Conservation (phyloP, 2,888 invertebrate species). For the Ochropacha duplaris region DNA sequence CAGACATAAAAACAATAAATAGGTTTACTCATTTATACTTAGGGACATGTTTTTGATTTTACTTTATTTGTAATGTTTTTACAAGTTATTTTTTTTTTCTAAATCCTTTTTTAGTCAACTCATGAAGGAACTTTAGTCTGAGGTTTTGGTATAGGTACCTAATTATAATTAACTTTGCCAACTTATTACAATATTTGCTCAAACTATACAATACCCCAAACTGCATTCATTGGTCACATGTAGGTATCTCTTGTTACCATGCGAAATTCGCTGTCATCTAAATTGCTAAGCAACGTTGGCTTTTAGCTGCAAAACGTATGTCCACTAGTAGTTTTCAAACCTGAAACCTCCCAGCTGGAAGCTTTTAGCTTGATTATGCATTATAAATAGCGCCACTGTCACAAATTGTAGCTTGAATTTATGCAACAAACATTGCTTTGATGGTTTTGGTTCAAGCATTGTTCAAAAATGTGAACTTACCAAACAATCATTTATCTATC, state of each 20-base stretch:
- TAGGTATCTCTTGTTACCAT: constrained; percentile 17
- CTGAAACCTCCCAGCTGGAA: constrained; percentile 34
- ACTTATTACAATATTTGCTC: too few relatives aligned
- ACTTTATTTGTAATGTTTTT: too few relatives aligned
- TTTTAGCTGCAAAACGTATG: constrained; percentile 34
- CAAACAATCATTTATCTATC: not conserved
- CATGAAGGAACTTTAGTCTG: too few relatives aligned
- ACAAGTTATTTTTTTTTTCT: too few relatives aligned
- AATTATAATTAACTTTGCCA: too few relatives aligned
- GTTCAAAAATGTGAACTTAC: not conserved
- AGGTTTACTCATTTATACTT: too few relatives aligned
- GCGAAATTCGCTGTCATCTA: constrained; percentile 24
- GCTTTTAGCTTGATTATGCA: constrained; percentile 57
- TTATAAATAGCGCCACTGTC: constrained; percentile 33
- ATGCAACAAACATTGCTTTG: not conserved
- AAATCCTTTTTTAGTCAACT: too few relatives aligned
- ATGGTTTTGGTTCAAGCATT: not conserved
- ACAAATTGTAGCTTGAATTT: not conserved
- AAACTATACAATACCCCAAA: not conserved
- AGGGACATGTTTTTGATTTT: too few relatives aligned
- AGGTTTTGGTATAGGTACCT: too few relatives aligned
- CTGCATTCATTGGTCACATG: not conserved
- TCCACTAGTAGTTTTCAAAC: constrained; percentile 31
- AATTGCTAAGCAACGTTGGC: constrained; percentile 27
- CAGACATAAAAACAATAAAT: too few relatives aligned